Evolutionary conservation across 2,888 invertebrate genomes (phyloP).

Genomic region (Drosophila atroscutellata): DNA sequence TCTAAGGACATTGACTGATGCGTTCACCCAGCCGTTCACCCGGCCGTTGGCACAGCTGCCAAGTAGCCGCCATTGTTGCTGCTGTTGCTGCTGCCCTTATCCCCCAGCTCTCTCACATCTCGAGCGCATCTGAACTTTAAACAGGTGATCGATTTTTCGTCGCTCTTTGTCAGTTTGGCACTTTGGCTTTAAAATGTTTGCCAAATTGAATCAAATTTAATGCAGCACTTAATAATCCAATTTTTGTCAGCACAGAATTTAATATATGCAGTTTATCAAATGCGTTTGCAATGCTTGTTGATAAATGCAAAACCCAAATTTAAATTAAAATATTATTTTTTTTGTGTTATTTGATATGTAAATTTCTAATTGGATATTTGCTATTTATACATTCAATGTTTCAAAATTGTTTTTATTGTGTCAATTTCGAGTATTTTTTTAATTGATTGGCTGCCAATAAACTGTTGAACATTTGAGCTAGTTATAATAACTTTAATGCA

Average conservation of each 20-base stretch:
- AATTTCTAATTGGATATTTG: background rate
- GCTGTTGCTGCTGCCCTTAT: slow-evolving; percentile 18
- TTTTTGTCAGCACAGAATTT: slow-evolving; percentile 16
- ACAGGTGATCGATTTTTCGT: slow-evolving; percentile 74
- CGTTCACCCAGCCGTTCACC: slow-evolving; percentile 70
- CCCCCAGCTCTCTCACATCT: slow-evolving; percentile 8
- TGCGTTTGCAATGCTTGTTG: background rate
- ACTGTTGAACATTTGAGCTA: background rate
- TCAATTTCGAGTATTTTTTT: background rate
- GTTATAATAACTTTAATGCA: background rate
- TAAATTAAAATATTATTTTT: background rate
- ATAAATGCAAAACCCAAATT: background rate
- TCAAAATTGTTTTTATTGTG: background rate
- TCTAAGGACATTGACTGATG: slow-evolving; percentile 82
- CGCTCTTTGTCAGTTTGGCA: slow-evolving; percentile 23
- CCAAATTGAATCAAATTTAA: slow-evolving; percentile 59
- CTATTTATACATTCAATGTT: background rate
- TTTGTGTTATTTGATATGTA: slow-evolving; percentile 5
- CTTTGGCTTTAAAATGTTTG: slow-evolving; percentile 29
- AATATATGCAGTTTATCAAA: background rate
- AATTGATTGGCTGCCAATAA: slow-evolving; percentile 2
- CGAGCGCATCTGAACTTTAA: slow-evolving; percentile 57
- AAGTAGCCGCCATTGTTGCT: slow-evolving; percentile 63
- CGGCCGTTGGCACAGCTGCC: slow-evolving; percentile 72
- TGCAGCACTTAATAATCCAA: slow-evolving; percentile 43